Evolutionary conservation across 37 sponge, comb jelly and placozoan genomes (phyloP).

Genomic region (Lycopodina hypogea): DNA sequence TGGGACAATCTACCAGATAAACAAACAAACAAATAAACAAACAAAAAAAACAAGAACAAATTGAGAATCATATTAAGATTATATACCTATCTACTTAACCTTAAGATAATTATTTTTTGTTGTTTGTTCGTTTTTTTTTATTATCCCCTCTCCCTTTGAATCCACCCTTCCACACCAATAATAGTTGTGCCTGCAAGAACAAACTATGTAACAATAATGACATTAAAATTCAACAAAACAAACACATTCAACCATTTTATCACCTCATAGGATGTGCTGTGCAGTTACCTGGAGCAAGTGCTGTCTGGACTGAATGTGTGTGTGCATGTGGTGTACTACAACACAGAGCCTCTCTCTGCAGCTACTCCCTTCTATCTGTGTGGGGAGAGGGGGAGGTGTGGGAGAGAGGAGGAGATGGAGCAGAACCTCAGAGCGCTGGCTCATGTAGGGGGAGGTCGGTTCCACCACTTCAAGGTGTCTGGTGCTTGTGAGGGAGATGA

Average conservation of each 20-base stretch:
- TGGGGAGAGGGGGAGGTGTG: slow-evolving; percentile 28
- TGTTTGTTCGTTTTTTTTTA: too few species aligned
- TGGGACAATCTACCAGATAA: too few species aligned
- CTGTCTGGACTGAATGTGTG: neutral
- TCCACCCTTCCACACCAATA: too few species aligned
- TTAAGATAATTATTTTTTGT: too few species aligned
- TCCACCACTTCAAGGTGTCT: slow-evolving; percentile 46
- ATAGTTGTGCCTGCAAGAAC: too few species aligned
- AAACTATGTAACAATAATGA: too few species aligned
- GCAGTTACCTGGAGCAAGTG: slow-evolving; percentile 40
- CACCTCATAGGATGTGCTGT: slow-evolving; percentile 21
- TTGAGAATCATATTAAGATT: too few species aligned
- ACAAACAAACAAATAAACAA: too few species aligned
- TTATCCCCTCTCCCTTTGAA: too few species aligned
- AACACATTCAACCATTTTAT: neutral
- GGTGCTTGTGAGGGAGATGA: slow-evolving; percentile 27
- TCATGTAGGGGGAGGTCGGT: slow-evolving; percentile 28
- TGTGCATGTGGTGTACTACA: slow-evolving; percentile 26
- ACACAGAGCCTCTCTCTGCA: neutral
- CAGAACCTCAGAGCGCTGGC: slow-evolving; percentile 13
- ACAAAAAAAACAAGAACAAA: too few species aligned
- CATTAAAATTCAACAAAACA: too few species aligned
- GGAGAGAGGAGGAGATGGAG: slow-evolving; percentile 17
- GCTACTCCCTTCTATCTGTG: neutral
- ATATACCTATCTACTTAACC: too few species aligned